Evolutionary conservation across 1,140 invertebrate genomes (phyloP).

Genomic region (Tetragnatha versicolor): DNA sequence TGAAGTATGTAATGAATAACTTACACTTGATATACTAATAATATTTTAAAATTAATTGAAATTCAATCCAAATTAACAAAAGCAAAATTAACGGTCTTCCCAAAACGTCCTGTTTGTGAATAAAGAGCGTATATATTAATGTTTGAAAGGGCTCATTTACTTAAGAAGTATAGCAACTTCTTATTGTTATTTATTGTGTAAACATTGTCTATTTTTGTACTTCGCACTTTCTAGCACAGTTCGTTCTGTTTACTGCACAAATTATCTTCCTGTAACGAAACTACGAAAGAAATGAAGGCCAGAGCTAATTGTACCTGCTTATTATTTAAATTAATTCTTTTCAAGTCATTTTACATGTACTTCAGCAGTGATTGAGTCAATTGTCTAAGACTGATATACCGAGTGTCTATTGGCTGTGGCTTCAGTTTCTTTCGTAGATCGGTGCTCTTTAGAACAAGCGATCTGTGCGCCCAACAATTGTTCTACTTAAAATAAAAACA

Average conservation of each 20-base stretch:
- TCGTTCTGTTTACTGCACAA: slow-evolving; percentile 23
- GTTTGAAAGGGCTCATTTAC: slow-evolving; percentile 48
- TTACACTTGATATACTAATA: no score
- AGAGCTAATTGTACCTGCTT: no score
- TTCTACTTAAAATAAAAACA: slow-evolving; percentile 50
- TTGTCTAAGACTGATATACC: no score
- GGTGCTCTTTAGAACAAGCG: slow-evolving; percentile 28
- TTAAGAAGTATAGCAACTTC: slow-evolving; percentile 31
- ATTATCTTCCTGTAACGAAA: slow-evolving; percentile 15
- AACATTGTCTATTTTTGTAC: slow-evolving; percentile 55
- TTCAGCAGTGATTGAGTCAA: neutral
- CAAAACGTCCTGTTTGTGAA: slow-evolving; percentile 36
- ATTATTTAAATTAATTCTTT: no score
- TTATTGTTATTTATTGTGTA: slow-evolving; percentile 54
- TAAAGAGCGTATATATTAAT: slow-evolving; percentile 20
- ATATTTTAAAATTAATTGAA: no score
- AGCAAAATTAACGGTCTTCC: slow-evolving; percentile 44
- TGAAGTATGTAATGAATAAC: no score
- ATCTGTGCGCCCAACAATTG: slow-evolving; percentile 21
- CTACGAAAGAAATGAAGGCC: no score
- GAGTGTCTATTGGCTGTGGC: no score
- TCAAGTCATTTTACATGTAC: no score
- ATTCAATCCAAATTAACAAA: no score
- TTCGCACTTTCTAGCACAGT: slow-evolving; percentile 38
- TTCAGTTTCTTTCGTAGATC: neutral